Conservation (phyloP, 2,113 vertebrate species). For the Alligator mississippiensis region DNA sequence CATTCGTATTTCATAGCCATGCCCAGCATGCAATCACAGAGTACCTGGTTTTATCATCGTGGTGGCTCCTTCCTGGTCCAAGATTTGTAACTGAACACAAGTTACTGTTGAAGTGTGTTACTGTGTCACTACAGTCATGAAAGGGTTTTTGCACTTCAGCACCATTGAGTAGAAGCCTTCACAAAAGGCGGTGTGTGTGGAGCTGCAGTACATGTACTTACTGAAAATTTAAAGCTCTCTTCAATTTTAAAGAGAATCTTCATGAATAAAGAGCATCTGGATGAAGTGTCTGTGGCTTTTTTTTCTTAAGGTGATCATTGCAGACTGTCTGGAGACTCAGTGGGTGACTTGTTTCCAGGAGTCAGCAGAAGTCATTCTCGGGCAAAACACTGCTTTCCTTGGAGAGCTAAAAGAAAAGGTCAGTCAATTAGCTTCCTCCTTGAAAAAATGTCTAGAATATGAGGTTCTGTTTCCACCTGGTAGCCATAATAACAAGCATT, state of each 20-base stretch:
- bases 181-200: neutral
- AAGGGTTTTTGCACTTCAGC: neutral
- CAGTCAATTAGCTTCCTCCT: conserved; percentile 44
- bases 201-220: neutral
- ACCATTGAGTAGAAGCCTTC: neutral
- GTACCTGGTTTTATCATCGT: neutral
- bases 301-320: conserved; percentile 88
- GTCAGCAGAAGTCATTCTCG: conserved; percentile 91
- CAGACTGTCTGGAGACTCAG: conserved; percentile 93
- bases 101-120: neutral
- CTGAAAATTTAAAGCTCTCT: neutral
- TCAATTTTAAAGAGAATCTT: neutral
- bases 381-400: conserved; percentile 89
- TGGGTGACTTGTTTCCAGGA: conserved; percentile 99
- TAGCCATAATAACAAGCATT: neutral
- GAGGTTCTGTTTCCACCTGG: neutral
- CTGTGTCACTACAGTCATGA: neutral
- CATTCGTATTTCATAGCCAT: neutral
- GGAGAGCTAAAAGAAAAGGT: conserved; percentile 96
- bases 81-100: neutral
- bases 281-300: neutral
- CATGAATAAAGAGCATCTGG: neutral
- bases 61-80: conserved; percentile 21
- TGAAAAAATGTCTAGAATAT: neutral
- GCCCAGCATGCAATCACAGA: neutral